Evolutionary conservation across 2,113 vertebrate species (phyloP), one percentile per base, ranked within the genome.

Genomic region (Crotophaga sulcirostris): DNA sequence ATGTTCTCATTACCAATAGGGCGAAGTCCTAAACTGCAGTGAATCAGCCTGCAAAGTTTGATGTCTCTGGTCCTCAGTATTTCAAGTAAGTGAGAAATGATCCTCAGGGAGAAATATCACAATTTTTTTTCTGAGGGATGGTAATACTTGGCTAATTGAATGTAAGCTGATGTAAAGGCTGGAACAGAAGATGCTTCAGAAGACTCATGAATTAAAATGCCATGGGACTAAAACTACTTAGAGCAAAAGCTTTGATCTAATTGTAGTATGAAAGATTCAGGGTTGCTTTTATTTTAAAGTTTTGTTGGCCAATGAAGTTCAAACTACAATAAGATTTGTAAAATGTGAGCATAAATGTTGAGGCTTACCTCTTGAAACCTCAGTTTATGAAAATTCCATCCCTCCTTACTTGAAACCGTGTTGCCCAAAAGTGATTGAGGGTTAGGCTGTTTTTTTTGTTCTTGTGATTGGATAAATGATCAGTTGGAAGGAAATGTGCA

Each of bases 301-400:
- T 90, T 52, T n/a, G 12, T 42, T 92, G 51, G 26, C 28, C 93
- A 92, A 51, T 87, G 68, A 70, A 79, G n/a, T 80, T 94, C 49
- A 74, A 45, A 74, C 49, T 68, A 69, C 51, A 79, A 84, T 87
- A 94, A 87, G 40, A 76, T 86, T 68, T 42, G 13, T 76, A 93
- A 89, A 90, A 90, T 76, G 51, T 70, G 75, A 94, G 28, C 45
- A 17, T 64, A 96, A 95, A 34, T 33, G 45, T n/a, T 85, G 47
- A 72, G 34, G 36, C 16, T 59, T 90, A 75, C 19, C 70, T 91
- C 24, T 18, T 69, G 49, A 95, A 86, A 84, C 33, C 10, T 78
- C 13, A 47, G 31, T 80, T 93, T 97, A 84, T 94, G 38, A 92
- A 95, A 90, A 86, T 77, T 72, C 69, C 26, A 56, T 66, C 34